phyloP scores from a whole-genome alignment of 2,888 invertebrate species.

The Cistogaster globosa region DNA sequence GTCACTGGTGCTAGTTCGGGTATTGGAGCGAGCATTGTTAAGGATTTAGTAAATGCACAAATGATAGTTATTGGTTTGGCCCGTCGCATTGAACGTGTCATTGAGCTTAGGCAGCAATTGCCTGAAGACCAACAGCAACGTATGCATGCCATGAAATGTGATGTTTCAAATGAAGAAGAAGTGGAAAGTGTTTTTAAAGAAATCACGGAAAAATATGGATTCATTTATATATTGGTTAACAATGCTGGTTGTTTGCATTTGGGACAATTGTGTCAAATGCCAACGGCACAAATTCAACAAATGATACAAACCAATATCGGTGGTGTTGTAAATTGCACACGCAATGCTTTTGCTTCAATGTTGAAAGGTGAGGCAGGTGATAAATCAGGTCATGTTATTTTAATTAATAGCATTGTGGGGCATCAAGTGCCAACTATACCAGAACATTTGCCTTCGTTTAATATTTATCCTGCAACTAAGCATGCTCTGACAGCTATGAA shows the following conservation, averaged over 20 bases:
- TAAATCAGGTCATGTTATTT: constrained; percentile 81
- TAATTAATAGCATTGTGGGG: constrained; percentile 80
- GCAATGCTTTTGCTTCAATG: constrained; percentile 83
- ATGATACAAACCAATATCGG: constrained; percentile 83
- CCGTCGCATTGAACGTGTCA: constrained; percentile 81
- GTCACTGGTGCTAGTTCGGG: constrained; percentile 86
- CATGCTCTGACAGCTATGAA: constrained; percentile 85
- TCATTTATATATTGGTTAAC: constrained; percentile 85
- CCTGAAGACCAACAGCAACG: constrained; percentile 63
- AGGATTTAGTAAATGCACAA: constrained; percentile 83
- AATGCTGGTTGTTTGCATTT: constrained; percentile 84
- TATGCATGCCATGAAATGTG: constrained; percentile 75
- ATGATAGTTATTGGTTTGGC: constrained; percentile 84
- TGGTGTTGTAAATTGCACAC: constrained; percentile 82
- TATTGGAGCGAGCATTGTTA: constrained; percentile 84
- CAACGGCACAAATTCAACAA: constrained; percentile 76
- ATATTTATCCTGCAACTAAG: constrained; percentile 85
- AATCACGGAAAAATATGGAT: constrained; percentile 83
- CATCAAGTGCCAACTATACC: constrained; percentile 73
- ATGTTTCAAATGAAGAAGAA: constrained; percentile 84
- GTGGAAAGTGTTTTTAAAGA: constrained; percentile 84
- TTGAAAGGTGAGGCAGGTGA: constrained; percentile 71
- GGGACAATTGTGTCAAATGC: constrained; percentile 73
- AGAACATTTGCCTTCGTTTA: constrained; percentile 71
- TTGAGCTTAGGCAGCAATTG: constrained; percentile 71